Conservation (phyloP, 2,113 vertebrate species). For the Lichenostomus cassidix region DNA sequence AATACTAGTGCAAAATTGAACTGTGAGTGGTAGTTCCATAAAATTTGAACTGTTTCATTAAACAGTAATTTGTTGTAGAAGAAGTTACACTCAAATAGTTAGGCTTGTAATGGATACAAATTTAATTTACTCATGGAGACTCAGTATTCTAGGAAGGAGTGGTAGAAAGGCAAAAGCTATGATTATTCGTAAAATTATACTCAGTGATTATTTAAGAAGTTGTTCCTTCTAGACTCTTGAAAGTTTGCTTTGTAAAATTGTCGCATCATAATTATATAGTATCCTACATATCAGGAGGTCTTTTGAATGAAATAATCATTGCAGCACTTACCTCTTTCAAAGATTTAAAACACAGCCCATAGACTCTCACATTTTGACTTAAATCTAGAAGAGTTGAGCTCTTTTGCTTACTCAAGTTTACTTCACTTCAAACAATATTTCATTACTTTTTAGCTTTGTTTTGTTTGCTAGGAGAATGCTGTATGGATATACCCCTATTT, state of each 20-base stretch:
- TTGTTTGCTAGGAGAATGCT: neutral
- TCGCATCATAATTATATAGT: neutral
- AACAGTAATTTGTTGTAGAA: neutral
- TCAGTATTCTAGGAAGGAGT: neutral
- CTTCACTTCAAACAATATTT: neutral
- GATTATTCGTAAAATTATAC: neutral
- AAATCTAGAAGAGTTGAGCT: neutral
- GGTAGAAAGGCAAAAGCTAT: neutral
- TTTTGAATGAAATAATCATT: neutral
- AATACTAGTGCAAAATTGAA: neutral
- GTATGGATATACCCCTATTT: neutral
- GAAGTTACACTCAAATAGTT: neutral
- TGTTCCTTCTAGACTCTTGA: neutral
- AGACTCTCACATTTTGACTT: neutral
- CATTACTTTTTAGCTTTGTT: neutral
- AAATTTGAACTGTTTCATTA: neutral
- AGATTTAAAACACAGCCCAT: neutral
- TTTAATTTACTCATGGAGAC: neutral
- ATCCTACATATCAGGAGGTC: neutral
- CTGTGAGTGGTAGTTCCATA: neutral
- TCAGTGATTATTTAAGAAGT: neutral
- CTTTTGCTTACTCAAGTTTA: neutral
- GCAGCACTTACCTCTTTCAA: neutral
- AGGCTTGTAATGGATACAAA: neutral
- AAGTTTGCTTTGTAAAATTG: neutral